Base-by-base conservation (phyloP, 2,113 vertebrate genomes). In the Carassius carassius region DNA sequence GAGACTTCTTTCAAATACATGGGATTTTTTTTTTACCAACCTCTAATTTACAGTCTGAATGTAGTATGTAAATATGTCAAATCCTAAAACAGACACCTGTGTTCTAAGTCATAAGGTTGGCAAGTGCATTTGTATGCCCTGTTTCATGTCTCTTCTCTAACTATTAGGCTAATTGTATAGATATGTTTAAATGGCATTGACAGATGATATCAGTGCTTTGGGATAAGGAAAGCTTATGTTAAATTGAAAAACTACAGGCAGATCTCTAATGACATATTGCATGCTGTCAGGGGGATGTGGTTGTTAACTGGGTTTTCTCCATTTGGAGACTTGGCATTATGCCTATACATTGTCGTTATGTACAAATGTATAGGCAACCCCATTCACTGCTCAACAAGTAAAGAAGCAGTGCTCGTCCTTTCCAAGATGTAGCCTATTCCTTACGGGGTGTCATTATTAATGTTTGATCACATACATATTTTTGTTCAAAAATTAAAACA, bases 221-320 rank as follows among this genome's bases (percentile, higher is more conserved):
- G 56, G 56, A 7, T 62, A 21, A 62, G 56, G 19, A 56, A 77
- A n/a, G 29, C 75, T 7, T 47, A 49, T 63, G 21, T 47, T 12
- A 16, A n/a, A 29, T 10, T 29, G 23, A 5, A 76, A 76, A 76
- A 51, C 14, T 23, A 29, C 78, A 44, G 58, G 7, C 78, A 16
- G 19, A 63, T 63, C 56, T 78, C 58, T 47, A 10, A 25, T 79
- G 32, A 79, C 11, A 44, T 35, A 77, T 35, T 37, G 19, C 29
- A 78, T 58, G 29, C 37, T 58, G 47, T 56, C 25, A 29, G 75
- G 11, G 2, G 17, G 25, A 8, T 77, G 51, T 77, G 51, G 75
- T 17, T 79, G 77, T 79, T 23, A 29, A 41, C 21, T 79, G 58
- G 19, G 62, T 44, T 56, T 44, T 79, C 25, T 44, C 58, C 77